Evolutionary conservation across 2,113 vertebrate species (phyloP), one percentile per base, ranked within the genome.

Genomic region (Neotoma lepida): DNA sequence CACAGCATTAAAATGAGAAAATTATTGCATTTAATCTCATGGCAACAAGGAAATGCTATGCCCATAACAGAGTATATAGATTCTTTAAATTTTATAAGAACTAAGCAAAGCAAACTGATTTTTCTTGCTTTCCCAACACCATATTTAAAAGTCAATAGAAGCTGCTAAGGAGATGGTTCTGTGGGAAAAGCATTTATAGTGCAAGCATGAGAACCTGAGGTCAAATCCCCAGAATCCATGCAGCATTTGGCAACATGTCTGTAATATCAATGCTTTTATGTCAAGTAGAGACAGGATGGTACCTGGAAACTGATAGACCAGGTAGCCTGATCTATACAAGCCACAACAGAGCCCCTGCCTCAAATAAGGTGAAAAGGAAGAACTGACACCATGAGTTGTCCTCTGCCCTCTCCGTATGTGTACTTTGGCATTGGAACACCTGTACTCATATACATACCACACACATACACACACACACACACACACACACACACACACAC

Each of bases 141-240:
- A 61, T 14, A 61, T 56, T 82, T 41, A 61, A 61, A 82, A 82
- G 14, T 61, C n/a, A 41, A 51, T 30, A 54, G 30, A 35, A 49
- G 30, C 18, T 1, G 0, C 20, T 39, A 22, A 6, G 1, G 6
- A 82, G 3, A 39, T 7, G 9, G 9, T 15, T 46, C 4, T 26
- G 6, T 41, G 0, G 6, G 7, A 0, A 39, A 39, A 13, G 10
- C 6, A 24, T 7, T 56, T 24, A 33, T 12, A n/a, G 51, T 56
- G 33, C 33, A n/a, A 80, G 51, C 9, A 54, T n/a, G 51, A 56
- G 4, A 15, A 51, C 20, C 20, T 26, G 22, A 58, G 9, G 4
- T 24, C 10, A 14, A 81, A 80, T 6, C 9, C 5, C 35, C 35
- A 56, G 22, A 56, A 26, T 51, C 18, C 77, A 56, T 56, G 12